These are phyloP conservation scores for Ctenodactylus gundi DNA, from an alignment of 2,113 vertebrate genomes.

Conservation along the genomic window DNA sequence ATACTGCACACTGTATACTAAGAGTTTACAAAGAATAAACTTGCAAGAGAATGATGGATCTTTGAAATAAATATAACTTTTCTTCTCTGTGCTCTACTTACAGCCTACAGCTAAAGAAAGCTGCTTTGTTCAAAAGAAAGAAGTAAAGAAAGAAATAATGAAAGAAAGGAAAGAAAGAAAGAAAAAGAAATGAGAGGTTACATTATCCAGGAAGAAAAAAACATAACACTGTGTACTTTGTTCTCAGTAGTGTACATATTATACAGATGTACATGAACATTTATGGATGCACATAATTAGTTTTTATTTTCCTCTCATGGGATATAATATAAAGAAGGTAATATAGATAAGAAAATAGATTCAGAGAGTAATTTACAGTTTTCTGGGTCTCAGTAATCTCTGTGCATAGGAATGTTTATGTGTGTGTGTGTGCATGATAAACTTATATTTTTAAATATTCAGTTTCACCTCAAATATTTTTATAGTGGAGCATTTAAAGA, in stretches of 20 bases:
- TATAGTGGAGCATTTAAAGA: conserved; percentile 10
- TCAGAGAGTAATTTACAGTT: background rate
- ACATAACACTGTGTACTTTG: background rate
- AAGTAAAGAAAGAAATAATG: no score
- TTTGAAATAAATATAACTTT: background rate
- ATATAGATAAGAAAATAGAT: background rate
- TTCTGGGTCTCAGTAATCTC: background rate
- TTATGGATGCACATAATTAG: background rate
- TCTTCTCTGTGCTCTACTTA: background rate
- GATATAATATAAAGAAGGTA: background rate
- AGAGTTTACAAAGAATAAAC: background rate
- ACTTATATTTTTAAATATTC: background rate
- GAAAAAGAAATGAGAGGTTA: background rate
- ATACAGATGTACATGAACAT: background rate
- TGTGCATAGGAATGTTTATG: background rate
- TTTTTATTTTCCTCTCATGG: background rate
- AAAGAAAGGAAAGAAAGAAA: no score
- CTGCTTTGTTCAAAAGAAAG: background rate
- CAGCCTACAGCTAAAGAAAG: background rate
- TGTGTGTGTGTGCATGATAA: background rate
- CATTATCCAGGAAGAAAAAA: background rate
- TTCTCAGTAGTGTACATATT: background rate
- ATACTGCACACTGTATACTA: background rate
- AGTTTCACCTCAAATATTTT: background rate
- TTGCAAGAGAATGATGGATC: background rate